phyloP scores from a whole-genome alignment of 2,113 vertebrate species.

The Clinocottus analis region DNA sequence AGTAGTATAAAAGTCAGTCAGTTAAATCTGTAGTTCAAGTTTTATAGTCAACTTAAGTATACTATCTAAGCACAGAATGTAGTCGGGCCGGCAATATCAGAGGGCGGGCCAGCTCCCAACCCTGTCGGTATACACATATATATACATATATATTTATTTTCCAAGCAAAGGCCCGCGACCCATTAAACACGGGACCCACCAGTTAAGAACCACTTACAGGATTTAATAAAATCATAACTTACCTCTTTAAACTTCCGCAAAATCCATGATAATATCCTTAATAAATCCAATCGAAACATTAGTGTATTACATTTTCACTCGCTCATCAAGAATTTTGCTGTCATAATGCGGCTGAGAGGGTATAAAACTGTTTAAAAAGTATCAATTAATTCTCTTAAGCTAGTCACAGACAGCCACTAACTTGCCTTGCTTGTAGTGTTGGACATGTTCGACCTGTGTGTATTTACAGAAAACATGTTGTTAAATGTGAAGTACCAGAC shows the following conservation, averaged over 20 bases:
- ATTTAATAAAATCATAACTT: background rate
- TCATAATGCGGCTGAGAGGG: background rate
- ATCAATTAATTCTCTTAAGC: background rate
- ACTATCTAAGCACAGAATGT: no score
- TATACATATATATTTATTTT: no score
- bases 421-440: background rate
- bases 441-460: background rate
- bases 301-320: background rate
- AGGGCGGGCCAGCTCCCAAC: no score
- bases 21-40: no score
- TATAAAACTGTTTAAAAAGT: background rate
- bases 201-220: no score
- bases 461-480: background rate
- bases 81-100: no score
- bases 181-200: no score
- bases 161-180: no score
- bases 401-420: background rate
- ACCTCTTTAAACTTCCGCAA: constrained; percentile 4
- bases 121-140: no score
- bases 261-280: background rate
- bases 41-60: no score
- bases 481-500: background rate
- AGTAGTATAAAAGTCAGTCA: no score
- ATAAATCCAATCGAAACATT: background rate
- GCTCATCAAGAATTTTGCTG: background rate